Conservation (phyloP, 2,888 invertebrate species). For the Ellobium chinense region DNA sequence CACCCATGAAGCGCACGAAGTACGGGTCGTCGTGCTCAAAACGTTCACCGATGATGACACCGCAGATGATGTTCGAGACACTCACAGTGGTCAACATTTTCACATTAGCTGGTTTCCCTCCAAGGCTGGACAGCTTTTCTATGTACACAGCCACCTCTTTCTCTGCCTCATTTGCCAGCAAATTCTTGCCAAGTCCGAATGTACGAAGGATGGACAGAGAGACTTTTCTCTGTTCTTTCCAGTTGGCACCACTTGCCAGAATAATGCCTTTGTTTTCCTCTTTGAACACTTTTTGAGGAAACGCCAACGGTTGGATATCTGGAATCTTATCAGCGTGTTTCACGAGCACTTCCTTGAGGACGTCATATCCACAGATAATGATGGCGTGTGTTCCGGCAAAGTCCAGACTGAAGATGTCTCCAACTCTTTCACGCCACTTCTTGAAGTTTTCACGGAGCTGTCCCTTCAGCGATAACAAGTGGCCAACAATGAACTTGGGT, state of each 20-base stretch:
- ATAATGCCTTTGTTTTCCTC: conserved; percentile 29
- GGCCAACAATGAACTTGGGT: conserved; percentile 31
- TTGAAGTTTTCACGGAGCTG: neutral
- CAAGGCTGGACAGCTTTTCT: neutral
- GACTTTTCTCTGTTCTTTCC: conserved; percentile 41
- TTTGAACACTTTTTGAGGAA: neutral
- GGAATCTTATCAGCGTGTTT: conserved; percentile 44
- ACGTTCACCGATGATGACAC: conserved; percentile 32
- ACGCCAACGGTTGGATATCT: conserved; percentile 12
- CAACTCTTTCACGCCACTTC: conserved; percentile 19
- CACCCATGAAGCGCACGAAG: neutral
- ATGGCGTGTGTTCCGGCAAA: conserved; percentile 19
- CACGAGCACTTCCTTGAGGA: conserved; percentile 47
- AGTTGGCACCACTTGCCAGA: conserved; percentile 12
- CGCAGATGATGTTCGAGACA: conserved; percentile 41
- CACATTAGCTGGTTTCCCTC: conserved; percentile 27
- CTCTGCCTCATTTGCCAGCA: conserved; percentile 36
- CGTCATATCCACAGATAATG: conserved; percentile 42
- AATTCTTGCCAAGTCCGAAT: conserved; percentile 42
- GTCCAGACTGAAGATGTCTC: conserved; percentile 48
- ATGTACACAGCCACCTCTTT: conserved; percentile 39
- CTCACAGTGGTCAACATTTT: conserved; percentile 1
- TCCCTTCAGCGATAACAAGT: conserved; percentile 8
- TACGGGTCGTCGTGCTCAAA: conserved; percentile 35
- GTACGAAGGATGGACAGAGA: conserved; percentile 34